Evolutionary conservation across 1,140 invertebrate species (phyloP).

Genomic region (Microplitis mediator): DNA sequence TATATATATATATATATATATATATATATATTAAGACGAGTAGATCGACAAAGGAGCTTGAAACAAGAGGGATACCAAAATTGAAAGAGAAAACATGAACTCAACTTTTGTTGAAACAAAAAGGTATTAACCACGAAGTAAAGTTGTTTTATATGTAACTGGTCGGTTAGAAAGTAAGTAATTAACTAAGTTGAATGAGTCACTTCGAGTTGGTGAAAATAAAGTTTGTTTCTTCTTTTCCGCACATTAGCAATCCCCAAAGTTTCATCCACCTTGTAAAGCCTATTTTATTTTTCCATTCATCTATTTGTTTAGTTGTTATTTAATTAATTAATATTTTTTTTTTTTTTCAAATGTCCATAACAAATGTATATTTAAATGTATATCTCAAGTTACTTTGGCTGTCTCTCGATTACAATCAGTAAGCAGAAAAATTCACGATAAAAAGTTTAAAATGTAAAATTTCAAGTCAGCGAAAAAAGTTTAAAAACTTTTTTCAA

Average conservation of each 20-base stretch:
- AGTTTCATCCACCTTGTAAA: not conserved
- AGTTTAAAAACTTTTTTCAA: no score
- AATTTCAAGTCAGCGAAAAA: no score
- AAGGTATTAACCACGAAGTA: not conserved
- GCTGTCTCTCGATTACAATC: no score
- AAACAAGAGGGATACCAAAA: no score
- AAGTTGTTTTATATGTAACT: not conserved
- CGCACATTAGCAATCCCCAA: slow-evolving; percentile 1
- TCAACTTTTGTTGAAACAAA: not conserved
- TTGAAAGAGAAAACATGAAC: no score
- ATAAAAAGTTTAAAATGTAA: no score
- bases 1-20: no score
- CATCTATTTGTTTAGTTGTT: not conserved
- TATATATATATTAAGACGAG: no score
- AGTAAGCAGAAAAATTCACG: no score
- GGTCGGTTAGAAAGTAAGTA: slow-evolving; percentile 22
- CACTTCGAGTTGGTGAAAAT: slow-evolving; percentile 36
- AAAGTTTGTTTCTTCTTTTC: slow-evolving; percentile 33
- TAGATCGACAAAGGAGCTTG: no score
- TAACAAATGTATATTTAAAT: no score
- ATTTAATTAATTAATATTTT: not conserved
- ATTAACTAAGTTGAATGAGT: slow-evolving; percentile 49
- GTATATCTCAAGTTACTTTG: no score
- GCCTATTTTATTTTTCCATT: not conserved
- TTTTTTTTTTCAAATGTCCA: not conserved